phyloP scores from a whole-genome alignment of 2,113 vertebrate genomes.

The Hylia prasina region DNA sequence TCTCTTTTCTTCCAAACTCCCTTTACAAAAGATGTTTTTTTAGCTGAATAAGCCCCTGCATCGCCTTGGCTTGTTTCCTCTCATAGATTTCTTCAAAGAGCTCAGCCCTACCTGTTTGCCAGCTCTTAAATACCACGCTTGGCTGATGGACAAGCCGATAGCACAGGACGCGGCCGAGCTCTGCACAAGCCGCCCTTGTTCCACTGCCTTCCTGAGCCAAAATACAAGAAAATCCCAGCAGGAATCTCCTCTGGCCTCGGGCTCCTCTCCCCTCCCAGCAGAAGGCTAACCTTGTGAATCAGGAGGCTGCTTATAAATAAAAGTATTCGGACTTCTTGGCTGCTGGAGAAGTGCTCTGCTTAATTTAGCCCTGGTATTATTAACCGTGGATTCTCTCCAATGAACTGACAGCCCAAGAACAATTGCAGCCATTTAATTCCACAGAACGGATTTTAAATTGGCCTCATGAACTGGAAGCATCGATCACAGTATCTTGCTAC shows the following conservation, averaged over 20 bases:
- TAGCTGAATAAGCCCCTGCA: neutral
- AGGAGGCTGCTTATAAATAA: neutral
- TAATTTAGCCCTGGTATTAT: conserved; percentile 10
- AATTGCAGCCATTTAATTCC: conserved; percentile 20
- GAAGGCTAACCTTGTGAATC: neutral
- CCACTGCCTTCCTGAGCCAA: neutral
- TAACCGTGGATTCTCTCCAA: neutral
- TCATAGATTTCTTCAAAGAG: neutral
- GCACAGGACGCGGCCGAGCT: neutral
- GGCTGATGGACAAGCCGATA: conserved; percentile 51
- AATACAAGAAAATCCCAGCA: neutral
- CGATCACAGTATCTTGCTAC: neutral
- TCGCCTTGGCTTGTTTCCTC: conserved; percentile 6
- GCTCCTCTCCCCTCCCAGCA: neutral
- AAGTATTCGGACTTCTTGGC: neutral
- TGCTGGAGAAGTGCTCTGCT: neutral
- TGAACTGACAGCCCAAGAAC: neutral
- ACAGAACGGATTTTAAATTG: neutral
- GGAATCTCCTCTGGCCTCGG: neutral
- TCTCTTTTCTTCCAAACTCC: neutral
- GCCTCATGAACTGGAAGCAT: neutral
- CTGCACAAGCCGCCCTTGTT: conserved; percentile 29
- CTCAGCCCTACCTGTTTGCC: conserved; percentile 27
- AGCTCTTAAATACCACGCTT: conserved; percentile 28
- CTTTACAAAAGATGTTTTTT: neutral